Conservation (phyloP, 2,888 invertebrate genomes). For the Germaria angustata region DNA sequence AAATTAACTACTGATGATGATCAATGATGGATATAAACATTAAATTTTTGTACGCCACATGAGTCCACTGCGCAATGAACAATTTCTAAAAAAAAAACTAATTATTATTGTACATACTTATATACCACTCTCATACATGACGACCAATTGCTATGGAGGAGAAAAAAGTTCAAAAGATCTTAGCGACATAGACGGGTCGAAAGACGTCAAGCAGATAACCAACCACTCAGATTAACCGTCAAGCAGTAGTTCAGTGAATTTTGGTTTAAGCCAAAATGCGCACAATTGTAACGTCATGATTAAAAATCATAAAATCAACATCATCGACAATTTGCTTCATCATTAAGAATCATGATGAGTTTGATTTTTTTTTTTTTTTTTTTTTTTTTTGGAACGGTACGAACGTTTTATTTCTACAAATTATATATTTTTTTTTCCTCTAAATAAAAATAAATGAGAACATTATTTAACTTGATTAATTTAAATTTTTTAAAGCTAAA, state of each 20-base stretch:
- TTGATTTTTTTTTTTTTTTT: constrained; percentile 27
- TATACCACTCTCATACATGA: constrained; percentile 1
- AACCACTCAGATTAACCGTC: not conserved
- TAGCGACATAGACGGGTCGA: constrained; percentile 35
- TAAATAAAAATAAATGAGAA: constrained; percentile 11
- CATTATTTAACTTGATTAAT: constrained; percentile 40
- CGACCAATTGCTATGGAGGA: constrained; percentile 18
- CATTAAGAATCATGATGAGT: constrained; percentile 25
- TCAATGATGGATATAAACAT: constrained; percentile 64
- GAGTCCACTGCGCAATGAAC: constrained; percentile 40
- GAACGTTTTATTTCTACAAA: not conserved
- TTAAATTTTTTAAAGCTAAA: too few relatives aligned
- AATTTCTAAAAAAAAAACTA: constrained; percentile 35
- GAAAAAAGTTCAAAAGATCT: constrained; percentile 62
- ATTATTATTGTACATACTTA: constrained; percentile 27
- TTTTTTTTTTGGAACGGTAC: too few relatives aligned
- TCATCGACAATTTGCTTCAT: constrained; percentile 35
- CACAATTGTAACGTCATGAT: constrained; percentile 45
- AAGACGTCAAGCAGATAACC: not conserved
- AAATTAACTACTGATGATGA: constrained; percentile 66
- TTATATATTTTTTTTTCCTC: constrained; percentile 32
- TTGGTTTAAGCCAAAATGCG: constrained; percentile 28
- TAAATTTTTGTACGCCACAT: constrained; percentile 61
- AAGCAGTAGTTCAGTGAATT: constrained; percentile 11
- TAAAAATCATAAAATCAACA: constrained; percentile 26